Base-by-base conservation (phyloP, 2,113 vertebrate genomes). In the Dinomys branickii region DNA sequence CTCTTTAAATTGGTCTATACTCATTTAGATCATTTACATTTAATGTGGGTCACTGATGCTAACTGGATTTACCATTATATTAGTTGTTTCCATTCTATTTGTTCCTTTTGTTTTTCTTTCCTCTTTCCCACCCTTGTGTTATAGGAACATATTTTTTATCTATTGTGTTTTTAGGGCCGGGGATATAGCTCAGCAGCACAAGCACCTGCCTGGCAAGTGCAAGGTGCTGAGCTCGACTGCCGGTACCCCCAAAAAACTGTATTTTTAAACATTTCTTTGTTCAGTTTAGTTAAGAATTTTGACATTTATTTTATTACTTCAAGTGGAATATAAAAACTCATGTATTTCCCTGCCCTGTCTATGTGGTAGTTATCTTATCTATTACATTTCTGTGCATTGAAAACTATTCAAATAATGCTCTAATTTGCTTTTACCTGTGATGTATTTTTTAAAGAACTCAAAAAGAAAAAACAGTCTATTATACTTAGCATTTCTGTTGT, bases 131-230 rank as follows among this genome's bases (percentile, higher is more conserved):
- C n/a, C 11, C 13, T 85, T n/a, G 24, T 28, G 9, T 78, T 93
- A 90, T 38, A 44, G 33, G n/a, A 91, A 67, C 50, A 84, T 80
- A 73, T 71, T 92, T 92, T 22, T 85, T 65, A 78, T 2, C 35
- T 80, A 96, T 20, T 97, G 33, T 85, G 47, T 47, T 81, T 95
- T 54, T n/a, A n/a, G n/a, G n/a, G n/a, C n/a, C n/a, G n/a, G n/a
- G n/a, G n/a, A n/a, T n/a, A n/a, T n/a, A n/a, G n/a, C n/a, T n/a
- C n/a, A n/a, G n/a, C n/a, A n/a, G n/a, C n/a, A n/a, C n/a, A n/a
- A n/a, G n/a, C n/a, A n/a, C n/a, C n/a, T n/a, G n/a, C n/a, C n/a
- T n/a, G n/a, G n/a, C n/a, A n/a, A n/a, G n/a, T n/a, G n/a, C n/a
- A n/a, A n/a, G n/a, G n/a, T n/a, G n/a, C n/a, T n/a, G n/a, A n/a